Base-by-base conservation (phyloP, 2,797 vertebrate species). In the Microctenopoma stevenorrisi region DNA sequence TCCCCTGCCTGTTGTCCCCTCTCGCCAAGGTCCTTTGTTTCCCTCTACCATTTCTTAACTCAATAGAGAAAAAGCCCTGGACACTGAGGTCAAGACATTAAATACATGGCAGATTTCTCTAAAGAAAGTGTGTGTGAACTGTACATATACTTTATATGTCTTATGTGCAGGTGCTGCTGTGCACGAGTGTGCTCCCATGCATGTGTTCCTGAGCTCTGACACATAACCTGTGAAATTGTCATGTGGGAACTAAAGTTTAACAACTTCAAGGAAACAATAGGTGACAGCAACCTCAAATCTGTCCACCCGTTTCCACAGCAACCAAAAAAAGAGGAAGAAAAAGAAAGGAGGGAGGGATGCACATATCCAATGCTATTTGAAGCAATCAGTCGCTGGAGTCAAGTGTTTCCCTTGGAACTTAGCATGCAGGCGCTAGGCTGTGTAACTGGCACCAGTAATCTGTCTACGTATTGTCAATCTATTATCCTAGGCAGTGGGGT, bases 261-360 rank as follows among this genome's bases (percentile, higher is more conserved):
- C 85, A 88, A 84, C 90, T 95, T 86, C 79, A 84, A 72, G 63
- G 78, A 61, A 91, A 92, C 68, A 81, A 78, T 84, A 81, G 91
- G 83, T 87, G 89, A 91, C 87, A 74, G 75, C 87, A 92, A 80
- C 61, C 89, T 92, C 82, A 87, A 84, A 92, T 81, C 72, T 78
- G 74, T 78, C 81, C 50, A 28, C 63, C 67, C 37, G 80, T 91
- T 88, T 89, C 88, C 84, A 76, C 54, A 76, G 90, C 72, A 94
- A 93, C 82, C 75, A 57, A 57, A 59, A 66, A 82, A 79, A 78
- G 68, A 79, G 59, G 84, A 68, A 74, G 55, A 64, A 28, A 40
- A 37, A 22, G 26, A 5, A 66, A 4, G 51, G 28, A 64, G 60
- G 70, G 33, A 38, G 55, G 61, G 74, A 90, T 86, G 69, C 76